Percentiles rank a stretch among this genome's conserved stretches.
Evolutionary conservation across 2,888 invertebrate genomes (phyloP).

Genomic region (Andrena praecox): DNA sequence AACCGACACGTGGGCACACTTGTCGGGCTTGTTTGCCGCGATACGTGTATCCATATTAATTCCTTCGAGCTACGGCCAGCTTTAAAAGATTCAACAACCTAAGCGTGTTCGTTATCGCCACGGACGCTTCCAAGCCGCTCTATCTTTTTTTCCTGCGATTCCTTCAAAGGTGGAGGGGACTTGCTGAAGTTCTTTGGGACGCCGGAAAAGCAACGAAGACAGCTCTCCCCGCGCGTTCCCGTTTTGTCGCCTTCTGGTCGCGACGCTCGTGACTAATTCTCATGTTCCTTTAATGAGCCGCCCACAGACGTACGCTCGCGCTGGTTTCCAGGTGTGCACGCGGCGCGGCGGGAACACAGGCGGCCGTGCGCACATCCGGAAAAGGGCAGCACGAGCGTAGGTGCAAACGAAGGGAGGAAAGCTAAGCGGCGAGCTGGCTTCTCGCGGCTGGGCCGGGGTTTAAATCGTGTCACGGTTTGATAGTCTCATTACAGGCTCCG

Average conservation of each 20-base stretch:
- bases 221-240: conserved; percentile 67
- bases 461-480: conserved; percentile 79
- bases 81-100: conserved; percentile 33
- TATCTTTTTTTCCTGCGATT: neutral
- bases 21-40: conserved; percentile 47
- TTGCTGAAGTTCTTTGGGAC: neutral
- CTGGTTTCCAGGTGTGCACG: conserved; percentile 52
- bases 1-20: conserved; percentile 69
- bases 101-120: conserved; percentile 3
- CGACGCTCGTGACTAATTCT: conserved; percentile 61
- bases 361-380: conserved; percentile 36
- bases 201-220: neutral
- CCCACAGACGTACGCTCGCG: conserved; percentile 49
- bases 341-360: conserved; percentile 31
- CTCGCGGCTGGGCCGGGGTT: conserved; percentile 49
- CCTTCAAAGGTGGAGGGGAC: neutral
- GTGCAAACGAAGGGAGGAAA: conserved; percentile 57
- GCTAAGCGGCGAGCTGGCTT: conserved; percentile 45
- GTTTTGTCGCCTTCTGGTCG: conserved; percentile 67
- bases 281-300: conserved; percentile 75
- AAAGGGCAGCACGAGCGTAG: conserved; percentile 50
- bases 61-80: neutral
- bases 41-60: conserved; percentile 63
- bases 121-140: neutral
- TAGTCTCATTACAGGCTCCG: conserved; percentile 81